Evolutionary conservation across 2,797 vertebrate genomes (phyloP).

Genomic region (Cryptoblepharus egeriae): DNA sequence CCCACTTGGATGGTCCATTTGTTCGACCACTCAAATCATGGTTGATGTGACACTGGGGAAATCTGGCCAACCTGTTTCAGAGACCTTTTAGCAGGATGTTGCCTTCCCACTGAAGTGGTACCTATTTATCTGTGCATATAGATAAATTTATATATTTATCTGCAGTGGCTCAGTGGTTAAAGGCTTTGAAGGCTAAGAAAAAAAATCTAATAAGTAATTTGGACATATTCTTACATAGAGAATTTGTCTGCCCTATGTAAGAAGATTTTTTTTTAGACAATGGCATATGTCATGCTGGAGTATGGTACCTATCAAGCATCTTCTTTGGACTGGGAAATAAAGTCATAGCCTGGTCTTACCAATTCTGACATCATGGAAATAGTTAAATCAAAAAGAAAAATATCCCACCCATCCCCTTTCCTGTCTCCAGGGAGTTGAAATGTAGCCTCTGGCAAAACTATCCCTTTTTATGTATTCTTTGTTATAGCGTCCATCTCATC

Average conservation of each 20-base stretch:
- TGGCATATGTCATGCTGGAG: background rate
- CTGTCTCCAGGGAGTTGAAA: slow-evolving; percentile 20
- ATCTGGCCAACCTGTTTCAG: too few species aligned
- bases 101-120: too few species aligned
- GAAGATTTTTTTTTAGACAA: background rate
- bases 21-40: too few species aligned
- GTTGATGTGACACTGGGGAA: too few species aligned
- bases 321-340: slow-evolving; percentile 23
- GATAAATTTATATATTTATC: too few species aligned
- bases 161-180: too few species aligned
- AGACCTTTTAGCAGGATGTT: too few species aligned
- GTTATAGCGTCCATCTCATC: slow-evolving; percentile 34
- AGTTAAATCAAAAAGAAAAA: background rate
- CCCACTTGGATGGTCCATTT: too few species aligned
- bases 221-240: background rate
- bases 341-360: background rate
- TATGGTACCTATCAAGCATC: background rate
- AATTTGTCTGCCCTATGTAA: background rate
- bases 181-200: too few species aligned
- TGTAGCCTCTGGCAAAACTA: slow-evolving; percentile 3
- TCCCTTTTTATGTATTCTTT: slow-evolving; percentile 35
- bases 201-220: background rate
- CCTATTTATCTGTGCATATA: too few species aligned
- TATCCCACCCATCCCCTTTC: slow-evolving; percentile 5
- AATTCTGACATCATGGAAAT: background rate